Percentiles rank a stretch among this genome's conserved stretches.
phyloP scores from a whole-genome alignment of 2,888 invertebrate genomes.

The Agonum fuliginosum region DNA sequence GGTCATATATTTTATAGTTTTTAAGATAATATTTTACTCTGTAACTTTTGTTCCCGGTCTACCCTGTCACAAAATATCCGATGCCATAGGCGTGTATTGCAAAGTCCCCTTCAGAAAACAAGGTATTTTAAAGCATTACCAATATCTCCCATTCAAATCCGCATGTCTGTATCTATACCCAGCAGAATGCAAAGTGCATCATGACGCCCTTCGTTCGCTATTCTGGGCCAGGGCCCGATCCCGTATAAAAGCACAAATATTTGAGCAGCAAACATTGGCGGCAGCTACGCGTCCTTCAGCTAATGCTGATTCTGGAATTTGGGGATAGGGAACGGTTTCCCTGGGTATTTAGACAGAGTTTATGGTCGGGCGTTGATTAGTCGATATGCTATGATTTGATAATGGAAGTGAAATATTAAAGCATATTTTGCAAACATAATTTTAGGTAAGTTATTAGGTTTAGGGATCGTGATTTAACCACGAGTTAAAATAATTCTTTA shows the following conservation, averaged over 20 bases:
- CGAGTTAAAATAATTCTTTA: too few relatives aligned
- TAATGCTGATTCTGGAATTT: conserved; percentile 57
- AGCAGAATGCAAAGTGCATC: conserved; percentile 43
- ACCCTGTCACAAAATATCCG: background rate
- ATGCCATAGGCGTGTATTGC: background rate
- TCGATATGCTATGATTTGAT: background rate
- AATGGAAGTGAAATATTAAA: background rate
- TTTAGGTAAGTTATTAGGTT: too few relatives aligned
- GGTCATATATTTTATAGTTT: too few relatives aligned
- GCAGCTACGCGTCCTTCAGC: conserved; percentile 61
- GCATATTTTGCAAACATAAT: too few relatives aligned
- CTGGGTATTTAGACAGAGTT: conserved; percentile 26
- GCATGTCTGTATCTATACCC: conserved; percentile 12
- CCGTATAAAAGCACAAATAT: conserved; percentile 70
- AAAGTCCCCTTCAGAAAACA: conserved; percentile 30
- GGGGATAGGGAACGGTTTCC: conserved; percentile 40
- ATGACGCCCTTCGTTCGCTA: background rate
- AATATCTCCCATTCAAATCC: conserved; percentile 33
- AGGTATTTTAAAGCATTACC: conserved; percentile 39
- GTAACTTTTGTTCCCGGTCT: too few relatives aligned
- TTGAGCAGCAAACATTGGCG: conserved; percentile 68
- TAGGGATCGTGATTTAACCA: too few relatives aligned
- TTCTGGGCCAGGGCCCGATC: conserved; percentile 60
- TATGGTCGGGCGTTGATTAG: conserved; percentile 7
- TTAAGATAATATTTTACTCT: too few relatives aligned